These are phyloP conservation scores for Tetragnatha montana DNA, from an alignment of 2,888 invertebrate species.

Conservation along the genomic window DNA sequence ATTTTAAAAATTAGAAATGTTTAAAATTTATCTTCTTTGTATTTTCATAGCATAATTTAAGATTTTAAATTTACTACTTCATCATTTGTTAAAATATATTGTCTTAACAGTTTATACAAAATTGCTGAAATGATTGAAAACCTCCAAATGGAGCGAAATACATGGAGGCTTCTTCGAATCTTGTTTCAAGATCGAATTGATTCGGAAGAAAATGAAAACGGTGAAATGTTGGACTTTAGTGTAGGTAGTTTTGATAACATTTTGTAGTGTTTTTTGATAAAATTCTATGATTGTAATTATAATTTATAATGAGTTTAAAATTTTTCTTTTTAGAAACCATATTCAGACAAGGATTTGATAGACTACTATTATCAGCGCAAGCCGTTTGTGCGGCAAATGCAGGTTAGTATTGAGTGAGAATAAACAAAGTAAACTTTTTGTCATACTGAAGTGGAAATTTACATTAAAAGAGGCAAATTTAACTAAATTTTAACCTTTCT, in stretches of 20 bases:
- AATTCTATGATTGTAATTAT: too few relatives aligned
- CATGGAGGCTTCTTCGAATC: conserved; percentile 89
- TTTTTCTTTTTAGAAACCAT: neutral
- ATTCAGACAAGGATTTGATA: conserved; percentile 81
- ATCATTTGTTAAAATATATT: too few relatives aligned
- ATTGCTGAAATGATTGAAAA: conserved; percentile 64
- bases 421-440: too few relatives aligned
- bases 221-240: conserved; percentile 55
- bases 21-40: too few relatives aligned
- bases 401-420: conserved; percentile 73
- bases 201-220: conserved; percentile 73
- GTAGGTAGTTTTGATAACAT: conserved; percentile 11
- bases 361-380: conserved; percentile 80
- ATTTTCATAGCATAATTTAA: too few relatives aligned
- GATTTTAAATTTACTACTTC: too few relatives aligned
- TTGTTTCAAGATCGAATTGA: conserved; percentile 87
- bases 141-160: conserved; percentile 88
- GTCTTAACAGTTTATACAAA: conserved; percentile 37
- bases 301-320: too few relatives aligned
- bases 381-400: conserved; percentile 78
- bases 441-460: too few relatives aligned
- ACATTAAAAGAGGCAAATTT: too few relatives aligned
- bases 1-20: too few relatives aligned
- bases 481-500: too few relatives aligned
- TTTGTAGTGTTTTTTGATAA: neutral